Evolutionary conservation across 2,113 vertebrate genomes (phyloP).

Genomic region (Silurus meridionalis): DNA sequence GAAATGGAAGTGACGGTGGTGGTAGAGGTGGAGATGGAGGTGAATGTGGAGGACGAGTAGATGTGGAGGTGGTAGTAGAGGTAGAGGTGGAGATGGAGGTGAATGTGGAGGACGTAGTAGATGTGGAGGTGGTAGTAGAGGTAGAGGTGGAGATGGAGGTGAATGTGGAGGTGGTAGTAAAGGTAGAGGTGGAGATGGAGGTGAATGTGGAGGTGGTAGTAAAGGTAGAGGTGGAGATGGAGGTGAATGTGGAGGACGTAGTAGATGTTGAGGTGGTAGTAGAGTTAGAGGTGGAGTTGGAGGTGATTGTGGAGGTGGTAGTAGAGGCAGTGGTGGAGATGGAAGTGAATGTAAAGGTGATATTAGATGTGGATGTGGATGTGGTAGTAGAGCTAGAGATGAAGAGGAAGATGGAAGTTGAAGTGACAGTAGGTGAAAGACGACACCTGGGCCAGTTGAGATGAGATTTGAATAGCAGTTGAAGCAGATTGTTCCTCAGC

Average conservation of each 20-base stretch:
- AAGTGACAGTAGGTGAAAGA: conserved; percentile 45
- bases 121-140: too few species aligned
- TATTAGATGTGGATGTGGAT: neutral
- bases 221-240: too few species aligned
- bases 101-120: neutral
- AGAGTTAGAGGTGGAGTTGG: neutral
- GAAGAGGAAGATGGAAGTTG: neutral
- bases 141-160: too few species aligned
- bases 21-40: neutral
- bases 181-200: too few species aligned
- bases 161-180: too few species aligned
- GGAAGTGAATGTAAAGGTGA: neutral
- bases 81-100: neutral
- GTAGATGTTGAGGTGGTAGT: too few species aligned
- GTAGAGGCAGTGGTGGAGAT: neutral
- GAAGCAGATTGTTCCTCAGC: conserved; percentile 53
- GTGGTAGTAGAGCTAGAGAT: too few species aligned
- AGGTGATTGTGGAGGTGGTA: neutral
- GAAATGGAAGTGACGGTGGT: neutral
- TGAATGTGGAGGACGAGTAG: neutral
- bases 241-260: too few species aligned
- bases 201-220: too few species aligned
- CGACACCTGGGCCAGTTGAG: conserved; percentile 47
- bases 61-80: neutral
- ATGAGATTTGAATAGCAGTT: conserved; percentile 63